Evolutionary conservation across 2,888 invertebrate genomes (phyloP).

Genomic region (Meta bourneti): DNA sequence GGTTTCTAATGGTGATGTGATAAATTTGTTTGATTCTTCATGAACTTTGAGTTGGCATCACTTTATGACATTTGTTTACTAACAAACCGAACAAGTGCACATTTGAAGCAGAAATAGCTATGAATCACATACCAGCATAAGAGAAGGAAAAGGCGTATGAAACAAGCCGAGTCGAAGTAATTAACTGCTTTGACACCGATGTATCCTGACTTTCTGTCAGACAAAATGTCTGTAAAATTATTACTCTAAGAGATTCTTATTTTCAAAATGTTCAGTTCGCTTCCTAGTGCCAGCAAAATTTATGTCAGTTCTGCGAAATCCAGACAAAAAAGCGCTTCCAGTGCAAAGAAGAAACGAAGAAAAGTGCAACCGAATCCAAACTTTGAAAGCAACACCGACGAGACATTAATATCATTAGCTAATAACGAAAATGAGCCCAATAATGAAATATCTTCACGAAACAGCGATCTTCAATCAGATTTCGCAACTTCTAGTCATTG

Average conservation of each 20-base stretch:
- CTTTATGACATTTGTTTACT: neutral
- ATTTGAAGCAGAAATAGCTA: neutral
- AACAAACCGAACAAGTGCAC: neutral
- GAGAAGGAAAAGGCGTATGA: neutral
- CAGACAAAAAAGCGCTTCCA: conserved; percentile 35
- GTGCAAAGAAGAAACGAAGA: conserved; percentile 46
- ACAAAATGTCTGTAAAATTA: neutral
- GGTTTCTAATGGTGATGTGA: too few relatives aligned
- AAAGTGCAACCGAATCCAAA: neutral
- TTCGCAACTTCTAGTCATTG: neutral
- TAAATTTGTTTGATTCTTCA: too few relatives aligned
- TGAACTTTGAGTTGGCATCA: neutral
- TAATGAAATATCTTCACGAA: neutral
- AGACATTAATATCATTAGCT: conserved; percentile 39
- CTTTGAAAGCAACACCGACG: conserved; percentile 5
- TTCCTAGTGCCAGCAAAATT: conserved; percentile 72
- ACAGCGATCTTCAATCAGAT: neutral
- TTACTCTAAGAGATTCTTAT: neutral
- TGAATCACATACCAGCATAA: neutral
- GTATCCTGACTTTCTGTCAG: neutral
- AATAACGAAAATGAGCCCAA: neutral
- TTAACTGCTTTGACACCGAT: neutral
- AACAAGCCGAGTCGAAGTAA: neutral
- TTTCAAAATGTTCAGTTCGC: conserved; percentile 68
- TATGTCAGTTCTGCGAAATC: conserved; percentile 54